phyloP scores from a whole-genome alignment of 2,113 vertebrate genomes.

The Neogale vison region DNA sequence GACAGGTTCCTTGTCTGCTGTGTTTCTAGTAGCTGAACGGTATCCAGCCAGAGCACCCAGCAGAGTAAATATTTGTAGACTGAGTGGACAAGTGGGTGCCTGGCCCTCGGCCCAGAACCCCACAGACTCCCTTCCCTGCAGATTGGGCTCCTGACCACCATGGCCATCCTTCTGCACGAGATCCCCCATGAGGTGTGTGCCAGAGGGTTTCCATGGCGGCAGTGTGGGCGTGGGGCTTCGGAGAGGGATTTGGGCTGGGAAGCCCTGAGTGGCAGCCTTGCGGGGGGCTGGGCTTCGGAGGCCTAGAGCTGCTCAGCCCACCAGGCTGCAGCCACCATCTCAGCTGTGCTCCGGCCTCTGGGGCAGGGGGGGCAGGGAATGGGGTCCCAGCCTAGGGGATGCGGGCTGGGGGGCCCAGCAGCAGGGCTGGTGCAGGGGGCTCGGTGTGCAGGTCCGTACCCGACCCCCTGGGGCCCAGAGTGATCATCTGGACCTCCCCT shows the following conservation, averaged over 20 bases:
- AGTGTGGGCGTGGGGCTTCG: rapidly evolving
- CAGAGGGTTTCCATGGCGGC: neutral
- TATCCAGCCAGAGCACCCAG: neutral
- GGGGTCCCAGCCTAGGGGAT: neutral
- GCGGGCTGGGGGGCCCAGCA: neutral
- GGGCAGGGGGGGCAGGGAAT: neutral
- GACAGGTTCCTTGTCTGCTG: neutral
- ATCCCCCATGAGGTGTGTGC: constrained; percentile 97
- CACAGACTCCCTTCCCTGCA: constrained; percentile 75
- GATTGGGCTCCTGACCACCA: constrained; percentile 96
- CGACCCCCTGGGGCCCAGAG: neutral
- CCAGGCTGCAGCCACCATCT: neutral
- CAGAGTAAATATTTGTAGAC: neutral
- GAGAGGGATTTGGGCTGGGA: neutral
- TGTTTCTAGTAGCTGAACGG: neutral
- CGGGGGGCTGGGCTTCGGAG: neutral
- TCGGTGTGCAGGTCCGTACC: neutral
- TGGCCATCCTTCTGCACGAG: constrained; percentile 98
- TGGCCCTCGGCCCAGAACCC: neutral
- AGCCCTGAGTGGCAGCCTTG: neutral
- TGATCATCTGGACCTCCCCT: constrained; percentile 13
- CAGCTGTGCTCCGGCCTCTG: neutral
- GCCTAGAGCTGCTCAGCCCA: neutral
- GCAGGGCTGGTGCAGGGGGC: neutral
- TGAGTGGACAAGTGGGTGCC: neutral